Evolutionary conservation across 2,113 vertebrate species (phyloP), one percentile per base, ranked within the genome.

Genomic region (Brachyistius frenatus): DNA sequence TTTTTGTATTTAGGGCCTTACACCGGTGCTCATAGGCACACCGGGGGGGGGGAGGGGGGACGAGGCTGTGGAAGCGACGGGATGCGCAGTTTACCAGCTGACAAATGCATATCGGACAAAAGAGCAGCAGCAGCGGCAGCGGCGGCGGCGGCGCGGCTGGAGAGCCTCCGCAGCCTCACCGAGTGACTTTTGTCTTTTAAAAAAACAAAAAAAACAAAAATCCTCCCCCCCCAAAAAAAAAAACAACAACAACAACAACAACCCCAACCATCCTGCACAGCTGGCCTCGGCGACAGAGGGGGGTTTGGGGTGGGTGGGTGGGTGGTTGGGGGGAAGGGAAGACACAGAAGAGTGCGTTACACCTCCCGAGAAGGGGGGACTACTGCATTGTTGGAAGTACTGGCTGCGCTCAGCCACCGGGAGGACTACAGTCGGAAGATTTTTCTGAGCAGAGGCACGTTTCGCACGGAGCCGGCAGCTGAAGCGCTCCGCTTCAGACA

Each of bases 1-100:
- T 11, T 44, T 63, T 47, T 31, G 33, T 49, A 44, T 73, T 62
- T 9, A 69, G 9, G 62, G 85, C 80, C 80, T 82, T 41, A 32
- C 66, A 35, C 30, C 73, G 68, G 65, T 47, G 67, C 81, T 86
- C 84, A 89, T 88, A 78, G 86, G 84, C 78, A 81, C 74, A 86
- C 13, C 41, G 5, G 41, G 13, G 23, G 23, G 23, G 58, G 81
- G 73, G 46, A 81, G 41, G 41, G 57, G 81, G 73, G 53, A 80
- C 72, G 84, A 86, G 73, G 86, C 86, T 30, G 84, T 77, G 66
- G 41, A 50, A 82, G 86, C 65, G 84, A 78, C 87, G 76, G 88
- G 87, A 91, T 89, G 89, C 89, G 91, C 91, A 91, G 86, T 89
- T 87, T 65, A 81, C 84, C 83, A 90, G 88, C 91, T 90, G 89